A percentile compares a stretch with the other conserved stretches of the same genome.
Conservation (phyloP, 37 sponge, comb jelly and placozoan genomes). For the Bolinopsis microptera region DNA sequence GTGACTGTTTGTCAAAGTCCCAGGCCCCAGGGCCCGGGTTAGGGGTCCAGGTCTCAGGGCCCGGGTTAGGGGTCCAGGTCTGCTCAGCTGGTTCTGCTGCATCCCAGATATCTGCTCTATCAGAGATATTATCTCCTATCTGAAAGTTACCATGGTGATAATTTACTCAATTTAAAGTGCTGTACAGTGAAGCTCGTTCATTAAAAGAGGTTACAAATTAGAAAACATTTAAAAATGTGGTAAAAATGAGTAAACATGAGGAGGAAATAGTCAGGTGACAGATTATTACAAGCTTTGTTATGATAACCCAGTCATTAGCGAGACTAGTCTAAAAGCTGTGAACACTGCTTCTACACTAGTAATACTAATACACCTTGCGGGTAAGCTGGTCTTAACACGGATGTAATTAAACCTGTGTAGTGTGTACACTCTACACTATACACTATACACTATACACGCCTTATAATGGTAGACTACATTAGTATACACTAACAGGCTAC, state of each 20-base stretch:
- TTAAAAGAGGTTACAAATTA: no score
- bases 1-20: constrained; percentile 46
- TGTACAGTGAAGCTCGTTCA: no score
- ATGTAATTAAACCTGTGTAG: not conserved
- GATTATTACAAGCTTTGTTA: not conserved
- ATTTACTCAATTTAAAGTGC: no score
- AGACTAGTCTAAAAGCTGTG: not conserved
- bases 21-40: not conserved
- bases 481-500: no score
- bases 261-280: no score
- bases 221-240: no score
- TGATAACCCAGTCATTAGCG: not conserved
- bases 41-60: not conserved
- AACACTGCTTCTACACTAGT: no score
- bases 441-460: no score
- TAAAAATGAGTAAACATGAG: no score
- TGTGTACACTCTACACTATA: no score
- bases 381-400: not conserved
- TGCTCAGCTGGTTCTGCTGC: not conserved
- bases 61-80: not conserved
- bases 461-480: no score
- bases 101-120: constrained; percentile 53
- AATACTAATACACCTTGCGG: no score
- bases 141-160: not conserved
- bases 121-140: constrained; percentile 30